Conservation (phyloP, 2,113 vertebrate species). For the Pluvialis apricaria region DNA sequence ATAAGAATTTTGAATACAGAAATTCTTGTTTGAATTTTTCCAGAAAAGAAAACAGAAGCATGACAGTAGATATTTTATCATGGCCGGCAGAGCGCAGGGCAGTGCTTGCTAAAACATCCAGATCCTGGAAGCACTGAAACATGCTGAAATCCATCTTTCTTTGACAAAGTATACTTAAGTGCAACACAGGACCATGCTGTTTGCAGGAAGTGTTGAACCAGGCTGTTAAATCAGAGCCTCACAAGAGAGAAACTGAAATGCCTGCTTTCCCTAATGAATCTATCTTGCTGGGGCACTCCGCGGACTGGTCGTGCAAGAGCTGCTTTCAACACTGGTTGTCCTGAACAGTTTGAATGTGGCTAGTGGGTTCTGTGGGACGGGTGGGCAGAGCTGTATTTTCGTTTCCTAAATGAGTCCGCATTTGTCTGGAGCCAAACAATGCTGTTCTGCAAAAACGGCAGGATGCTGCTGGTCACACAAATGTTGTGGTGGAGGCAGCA, state of each 20-base stretch:
- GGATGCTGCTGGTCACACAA: neutral
- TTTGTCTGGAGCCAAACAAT: neutral
- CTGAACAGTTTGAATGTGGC: neutral
- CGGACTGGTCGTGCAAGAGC: neutral
- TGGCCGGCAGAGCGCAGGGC: neutral
- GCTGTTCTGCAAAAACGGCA: neutral
- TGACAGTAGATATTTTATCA: neutral
- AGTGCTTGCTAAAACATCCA: neutral
- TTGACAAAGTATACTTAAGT: neutral
- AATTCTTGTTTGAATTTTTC: neutral
- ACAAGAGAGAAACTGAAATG: neutral
- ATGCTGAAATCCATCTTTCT: neutral
- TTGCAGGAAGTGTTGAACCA: neutral
- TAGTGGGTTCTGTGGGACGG: rapidly evolving
- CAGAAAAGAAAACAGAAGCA: neutral
- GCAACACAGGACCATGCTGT: neutral
- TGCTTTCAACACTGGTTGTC: neutral
- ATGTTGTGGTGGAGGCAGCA: neutral
- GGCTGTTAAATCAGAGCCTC: neutral
- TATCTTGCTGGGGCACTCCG: neutral
- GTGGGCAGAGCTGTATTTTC: neutral
- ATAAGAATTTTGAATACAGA: neutral
- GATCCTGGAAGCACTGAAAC: neutral
- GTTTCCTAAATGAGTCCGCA: neutral
- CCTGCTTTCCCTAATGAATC: neutral